A percentile compares a stretch with the other conserved stretches of the same genome.
Conservation (phyloP, 2,888 invertebrate genomes). For the Cotesia congregata region DNA sequence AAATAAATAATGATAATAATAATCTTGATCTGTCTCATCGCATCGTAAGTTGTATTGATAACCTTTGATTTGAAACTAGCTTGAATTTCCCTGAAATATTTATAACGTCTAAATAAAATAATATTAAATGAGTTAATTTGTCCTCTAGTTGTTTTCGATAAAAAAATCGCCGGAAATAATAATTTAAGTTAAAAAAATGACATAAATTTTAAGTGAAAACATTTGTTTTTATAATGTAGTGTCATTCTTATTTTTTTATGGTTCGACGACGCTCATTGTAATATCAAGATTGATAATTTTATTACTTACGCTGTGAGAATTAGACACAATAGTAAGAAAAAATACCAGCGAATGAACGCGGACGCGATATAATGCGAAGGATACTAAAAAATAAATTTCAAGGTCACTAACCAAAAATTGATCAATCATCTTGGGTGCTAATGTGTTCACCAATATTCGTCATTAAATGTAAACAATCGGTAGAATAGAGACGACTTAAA, state of each 20-base stretch:
- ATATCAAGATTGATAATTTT: too few species aligned
- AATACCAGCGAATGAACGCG: too few species aligned
- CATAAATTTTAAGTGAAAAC: background rate
- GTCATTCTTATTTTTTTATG: too few species aligned
- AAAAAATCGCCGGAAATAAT: background rate
- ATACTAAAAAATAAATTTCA: conserved; percentile 4
- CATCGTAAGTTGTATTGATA: background rate
- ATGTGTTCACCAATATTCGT: conserved; percentile 1
- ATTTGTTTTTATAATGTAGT: too few species aligned
- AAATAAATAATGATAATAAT: background rate
- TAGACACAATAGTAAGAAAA: too few species aligned
- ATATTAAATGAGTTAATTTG: background rate
- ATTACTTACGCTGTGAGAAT: too few species aligned
- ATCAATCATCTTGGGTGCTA: conserved; percentile 3
- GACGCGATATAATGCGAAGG: background rate
- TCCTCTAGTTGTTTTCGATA: background rate
- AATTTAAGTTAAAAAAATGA: background rate
- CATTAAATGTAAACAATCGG: background rate
- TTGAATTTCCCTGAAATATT: background rate
- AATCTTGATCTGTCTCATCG: background rate
- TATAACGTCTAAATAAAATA: background rate
- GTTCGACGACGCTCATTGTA: too few species aligned
- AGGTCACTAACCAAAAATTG: background rate
- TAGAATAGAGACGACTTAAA: background rate
- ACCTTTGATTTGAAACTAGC: background rate